Evolutionary conservation across 2,888 invertebrate species (phyloP), one percentile per base, ranked within the genome.

Genomic region (Agrypnus murinus): DNA sequence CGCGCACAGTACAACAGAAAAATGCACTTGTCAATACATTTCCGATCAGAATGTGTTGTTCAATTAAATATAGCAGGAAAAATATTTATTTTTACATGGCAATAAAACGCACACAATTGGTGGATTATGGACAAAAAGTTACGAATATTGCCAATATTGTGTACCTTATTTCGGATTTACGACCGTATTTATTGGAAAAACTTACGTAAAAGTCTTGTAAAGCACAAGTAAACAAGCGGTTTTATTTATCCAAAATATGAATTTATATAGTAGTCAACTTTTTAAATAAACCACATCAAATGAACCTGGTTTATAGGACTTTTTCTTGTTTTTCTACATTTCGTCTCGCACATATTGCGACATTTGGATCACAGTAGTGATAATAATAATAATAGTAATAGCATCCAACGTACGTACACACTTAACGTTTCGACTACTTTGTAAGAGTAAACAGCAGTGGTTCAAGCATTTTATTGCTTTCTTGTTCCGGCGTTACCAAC

Each of bases 241-340:
- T 66, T 59, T 59, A 66, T 66, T 66, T 66, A 38, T 59, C 19
- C 38, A 59, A 66, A 66, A 66, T 40, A 66, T 48, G 59, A 59
- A 66, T 66, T 58, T 59, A 66, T 66, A 34, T 46, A 17, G 45
- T 43, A 19, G 55, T 43, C 10, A 36, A 43, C 8, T 64, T 53
- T 40, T 64, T 43, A 45, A n/a, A 14, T 12, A 19, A 65, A 65
- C 34, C 32, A 34, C 34, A 34, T 7, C 43, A 53, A 14, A 14
- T 17, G 17, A 19, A 38, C 45, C n/a, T n/a, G n/a, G n/a, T n/a
- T n/a, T n/a, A n/a, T 12, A 40, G 4, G 45, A 45, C n/a, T 10
- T 45, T 14, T 45, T 14, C n/a, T 46, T 46, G n/a, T n/a, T 46
- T 46, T 46, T 25, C 2, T 2, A 9, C 48, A 6, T 48, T 48